These are phyloP conservation scores for Falco rusticolus DNA, from an alignment of 2,797 vertebrate genomes.

Conservation along the genomic window DNA sequence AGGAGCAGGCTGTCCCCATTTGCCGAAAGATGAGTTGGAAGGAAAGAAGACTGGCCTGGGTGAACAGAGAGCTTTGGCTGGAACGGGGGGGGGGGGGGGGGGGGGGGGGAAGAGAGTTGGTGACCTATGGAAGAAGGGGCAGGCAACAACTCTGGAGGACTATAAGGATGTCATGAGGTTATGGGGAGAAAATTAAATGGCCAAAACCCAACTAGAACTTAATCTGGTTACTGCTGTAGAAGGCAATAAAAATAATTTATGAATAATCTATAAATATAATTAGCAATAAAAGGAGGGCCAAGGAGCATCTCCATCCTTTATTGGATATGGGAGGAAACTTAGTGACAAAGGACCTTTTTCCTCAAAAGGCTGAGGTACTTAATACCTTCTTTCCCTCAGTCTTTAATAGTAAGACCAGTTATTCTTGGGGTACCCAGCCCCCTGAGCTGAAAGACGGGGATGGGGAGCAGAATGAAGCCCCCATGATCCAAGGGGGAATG, in stretches of 20 bases:
- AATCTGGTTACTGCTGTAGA: not conserved
- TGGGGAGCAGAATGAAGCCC: fast-evolving
- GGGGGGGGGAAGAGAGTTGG: not conserved
- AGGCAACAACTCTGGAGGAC: not conserved
- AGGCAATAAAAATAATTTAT: not conserved
- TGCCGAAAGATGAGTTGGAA: not conserved
- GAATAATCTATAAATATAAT: not conserved
- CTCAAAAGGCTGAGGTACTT: not conserved
- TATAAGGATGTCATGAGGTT: not conserved
- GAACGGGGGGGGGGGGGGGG: not conserved
- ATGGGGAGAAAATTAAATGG: not conserved
- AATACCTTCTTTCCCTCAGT: not conserved
- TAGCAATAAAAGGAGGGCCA: not conserved
- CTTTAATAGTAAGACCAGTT: not conserved
- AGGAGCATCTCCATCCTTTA: not conserved
- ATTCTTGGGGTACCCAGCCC: not conserved
- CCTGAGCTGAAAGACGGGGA: not conserved
- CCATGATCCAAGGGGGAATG: not conserved
- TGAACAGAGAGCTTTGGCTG: not conserved
- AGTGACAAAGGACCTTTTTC: not conserved
- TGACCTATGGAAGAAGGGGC: not conserved
- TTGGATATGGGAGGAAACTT: not conserved
- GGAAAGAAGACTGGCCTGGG: not conserved
- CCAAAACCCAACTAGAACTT: not conserved
- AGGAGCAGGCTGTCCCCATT: not conserved